phyloP scores from a whole-genome alignment of 2,888 invertebrate species.

The Apodemia mormo region DNA sequence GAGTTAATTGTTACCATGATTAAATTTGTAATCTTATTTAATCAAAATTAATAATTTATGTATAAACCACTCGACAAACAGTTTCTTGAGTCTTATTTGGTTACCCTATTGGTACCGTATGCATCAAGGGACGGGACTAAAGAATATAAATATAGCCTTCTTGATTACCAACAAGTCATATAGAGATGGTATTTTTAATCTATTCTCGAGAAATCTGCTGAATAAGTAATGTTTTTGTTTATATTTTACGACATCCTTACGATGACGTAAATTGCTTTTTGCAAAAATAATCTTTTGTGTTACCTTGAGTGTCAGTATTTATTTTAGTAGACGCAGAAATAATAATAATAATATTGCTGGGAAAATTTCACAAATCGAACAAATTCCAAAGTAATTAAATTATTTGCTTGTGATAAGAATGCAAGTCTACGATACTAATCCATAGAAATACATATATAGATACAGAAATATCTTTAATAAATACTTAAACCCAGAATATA shows the following conservation, averaged over 20 bases:
- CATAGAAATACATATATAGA: no score
- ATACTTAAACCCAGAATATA: no score
- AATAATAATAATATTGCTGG: no score
- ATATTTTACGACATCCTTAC: slow-evolving; percentile 19
- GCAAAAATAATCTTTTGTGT: neutral
- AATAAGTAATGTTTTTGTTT: slow-evolving; percentile 25
- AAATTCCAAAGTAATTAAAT: no score
- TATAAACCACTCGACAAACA: neutral
- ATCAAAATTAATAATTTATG: no score
- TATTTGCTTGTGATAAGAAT: no score
- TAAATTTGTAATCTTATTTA: no score
- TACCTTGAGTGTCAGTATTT: neutral
- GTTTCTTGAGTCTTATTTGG: slow-evolving; percentile 33
- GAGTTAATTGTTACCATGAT: no score
- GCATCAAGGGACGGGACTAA: slow-evolving; percentile 51
- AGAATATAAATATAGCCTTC: slow-evolving; percentile 57
- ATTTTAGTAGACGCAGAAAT: no score
- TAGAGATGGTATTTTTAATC: slow-evolving; percentile 38
- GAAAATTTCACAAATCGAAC: no score
- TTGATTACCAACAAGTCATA: slow-evolving; percentile 64
- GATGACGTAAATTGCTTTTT: neutral
- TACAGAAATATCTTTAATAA: no score
- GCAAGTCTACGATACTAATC: no score
- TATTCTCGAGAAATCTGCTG: slow-evolving; percentile 24
- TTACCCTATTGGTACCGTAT: slow-evolving; percentile 55